These are phyloP conservation scores for Spilarctia lutea DNA, from an alignment of 2,888 invertebrate genomes.

Conservation along the genomic window DNA sequence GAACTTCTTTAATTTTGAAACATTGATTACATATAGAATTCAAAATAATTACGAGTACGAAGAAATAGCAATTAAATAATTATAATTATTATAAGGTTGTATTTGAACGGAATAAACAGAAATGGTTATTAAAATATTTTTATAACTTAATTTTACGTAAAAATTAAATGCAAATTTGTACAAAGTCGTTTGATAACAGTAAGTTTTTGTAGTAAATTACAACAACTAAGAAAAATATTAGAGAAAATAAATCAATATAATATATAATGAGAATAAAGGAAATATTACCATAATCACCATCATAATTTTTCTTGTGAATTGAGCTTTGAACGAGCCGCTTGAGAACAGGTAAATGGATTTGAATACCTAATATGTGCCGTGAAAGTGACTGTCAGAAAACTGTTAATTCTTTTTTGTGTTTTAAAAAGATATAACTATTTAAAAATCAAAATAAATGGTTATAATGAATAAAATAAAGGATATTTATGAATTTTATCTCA, in stretches of 20 bases:
- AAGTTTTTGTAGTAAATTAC: not conserved
- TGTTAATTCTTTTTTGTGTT: not conserved
- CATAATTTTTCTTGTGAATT: not conserved
- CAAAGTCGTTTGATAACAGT: not conserved
- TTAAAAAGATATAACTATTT: not conserved
- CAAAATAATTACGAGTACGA: no score
- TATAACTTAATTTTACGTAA: no score
- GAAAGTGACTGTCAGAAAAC: not conserved
- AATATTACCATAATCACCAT: conserved; percentile 15
- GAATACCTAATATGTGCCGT: not conserved
- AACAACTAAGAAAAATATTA: not conserved
- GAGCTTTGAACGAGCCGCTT: conserved; percentile 11
- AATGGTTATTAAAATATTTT: no score
- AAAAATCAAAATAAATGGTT: not conserved
- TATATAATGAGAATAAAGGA: not conserved
- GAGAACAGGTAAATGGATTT: not conserved
- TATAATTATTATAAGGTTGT: no score
- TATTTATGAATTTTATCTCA: not conserved
- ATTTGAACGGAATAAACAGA: no score
- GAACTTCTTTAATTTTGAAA: no score
- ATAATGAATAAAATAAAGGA: not conserved
- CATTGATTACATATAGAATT: no score
- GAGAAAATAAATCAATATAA: not conserved
- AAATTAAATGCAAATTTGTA: no score
- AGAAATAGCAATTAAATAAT: no score